A percentile compares a stretch with the other conserved stretches of the same genome.
phyloP scores from a whole-genome alignment of 2,113 vertebrate genomes.

The Martes martes region DNA sequence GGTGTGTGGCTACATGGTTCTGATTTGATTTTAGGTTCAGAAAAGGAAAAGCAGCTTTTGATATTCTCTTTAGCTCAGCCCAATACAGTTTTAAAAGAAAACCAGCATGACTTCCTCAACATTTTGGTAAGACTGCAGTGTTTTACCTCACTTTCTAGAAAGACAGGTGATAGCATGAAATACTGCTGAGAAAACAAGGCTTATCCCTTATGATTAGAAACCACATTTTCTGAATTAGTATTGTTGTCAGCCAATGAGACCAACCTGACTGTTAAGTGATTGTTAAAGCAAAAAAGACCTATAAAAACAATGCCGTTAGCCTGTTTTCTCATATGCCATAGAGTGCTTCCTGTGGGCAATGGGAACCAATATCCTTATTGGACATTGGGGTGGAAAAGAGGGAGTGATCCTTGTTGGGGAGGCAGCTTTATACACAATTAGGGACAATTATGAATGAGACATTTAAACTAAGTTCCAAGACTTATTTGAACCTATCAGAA shows the following conservation, averaged over 20 bases:
- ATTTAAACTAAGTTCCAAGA: not conserved
- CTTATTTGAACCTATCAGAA: conserved; percentile 10
- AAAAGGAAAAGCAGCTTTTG: not conserved
- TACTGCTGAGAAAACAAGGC: not conserved
- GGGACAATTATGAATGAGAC: not conserved
- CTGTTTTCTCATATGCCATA: not conserved
- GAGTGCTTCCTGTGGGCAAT: not conserved
- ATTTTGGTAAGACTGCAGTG: not conserved
- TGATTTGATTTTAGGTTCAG: not conserved
- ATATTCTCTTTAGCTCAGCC: not conserved
- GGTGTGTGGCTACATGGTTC: not conserved
- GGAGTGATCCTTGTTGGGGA: not conserved
- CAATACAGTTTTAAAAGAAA: not conserved
- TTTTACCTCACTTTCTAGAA: conserved; percentile 46
- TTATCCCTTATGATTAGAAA: conserved; percentile 40
- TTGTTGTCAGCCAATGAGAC: not conserved
- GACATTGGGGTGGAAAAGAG: not conserved
- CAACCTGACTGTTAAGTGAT: not conserved
- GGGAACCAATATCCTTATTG: not conserved
- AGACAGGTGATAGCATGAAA: not conserved
- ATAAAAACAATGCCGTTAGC: not conserved
- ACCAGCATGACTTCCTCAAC: not conserved
- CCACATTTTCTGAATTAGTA: conserved; percentile 34
- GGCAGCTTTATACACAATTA: not conserved
- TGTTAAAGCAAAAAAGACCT: conserved; percentile 16